phyloP scores from a whole-genome alignment of 2,113 vertebrate species.

The Thryonomys swinderianus region DNA sequence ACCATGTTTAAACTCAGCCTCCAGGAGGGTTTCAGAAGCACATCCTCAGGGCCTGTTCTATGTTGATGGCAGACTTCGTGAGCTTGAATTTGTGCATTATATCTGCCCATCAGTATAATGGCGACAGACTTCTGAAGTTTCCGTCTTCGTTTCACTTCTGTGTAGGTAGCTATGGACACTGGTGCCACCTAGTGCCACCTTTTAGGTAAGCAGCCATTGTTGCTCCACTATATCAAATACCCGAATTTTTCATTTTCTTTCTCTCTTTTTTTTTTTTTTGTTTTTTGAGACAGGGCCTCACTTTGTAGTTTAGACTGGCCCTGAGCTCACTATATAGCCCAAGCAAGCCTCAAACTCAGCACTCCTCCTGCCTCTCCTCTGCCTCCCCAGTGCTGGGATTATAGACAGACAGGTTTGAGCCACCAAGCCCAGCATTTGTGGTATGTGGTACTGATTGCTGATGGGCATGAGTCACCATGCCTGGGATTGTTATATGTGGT shows the following conservation, averaged over 20 bases:
- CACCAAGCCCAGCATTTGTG: too few species aligned
- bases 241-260: not conserved
- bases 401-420: too few species aligned
- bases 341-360: too few species aligned
- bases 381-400: too few species aligned
- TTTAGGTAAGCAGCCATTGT: not conserved
- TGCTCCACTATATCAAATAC: not conserved
- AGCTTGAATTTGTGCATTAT: not conserved
- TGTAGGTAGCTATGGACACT: not conserved
- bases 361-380: too few species aligned
- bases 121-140: conserved; percentile 13
- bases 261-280: too few species aligned
- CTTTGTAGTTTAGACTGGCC: too few species aligned
- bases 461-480: too few species aligned
- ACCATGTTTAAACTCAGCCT: conserved; percentile 26
- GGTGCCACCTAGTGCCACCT: conserved; percentile 65
- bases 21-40: conserved; percentile 1
- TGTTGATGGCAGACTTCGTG: not conserved
- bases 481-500: too few species aligned
- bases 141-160: not conserved
- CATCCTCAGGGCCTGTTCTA: not conserved
- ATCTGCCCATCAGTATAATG: not conserved
- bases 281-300: too few species aligned
- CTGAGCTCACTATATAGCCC: too few species aligned
- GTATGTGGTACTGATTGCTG: too few species aligned